A percentile compares a stretch with the other conserved stretches of the same genome.
These are phyloP conservation scores for Odocoileus virginianus DNA, from an alignment of 2,113 vertebrate species.

Conservation along the genomic window DNA sequence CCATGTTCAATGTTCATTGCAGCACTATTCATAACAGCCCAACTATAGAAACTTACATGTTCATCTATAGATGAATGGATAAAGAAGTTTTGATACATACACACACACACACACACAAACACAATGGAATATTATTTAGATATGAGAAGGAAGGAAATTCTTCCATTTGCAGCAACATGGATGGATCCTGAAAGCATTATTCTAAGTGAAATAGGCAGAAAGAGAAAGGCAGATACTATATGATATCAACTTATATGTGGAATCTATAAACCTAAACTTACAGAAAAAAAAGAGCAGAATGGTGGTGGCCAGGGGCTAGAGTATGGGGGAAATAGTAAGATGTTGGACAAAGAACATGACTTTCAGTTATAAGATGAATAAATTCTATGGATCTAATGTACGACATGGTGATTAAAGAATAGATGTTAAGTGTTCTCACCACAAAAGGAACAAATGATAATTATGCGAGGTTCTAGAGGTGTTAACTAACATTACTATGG, in stretches of 20 bases:
- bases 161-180: not conserved
- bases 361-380: not conserved
- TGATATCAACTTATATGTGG: not conserved
- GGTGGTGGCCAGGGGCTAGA: not conserved
- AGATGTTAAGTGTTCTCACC: not conserved
- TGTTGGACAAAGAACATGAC: not conserved
- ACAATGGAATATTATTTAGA: not conserved
- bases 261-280: not conserved
- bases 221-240: not conserved
- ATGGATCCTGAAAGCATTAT: not conserved
- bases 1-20: not conserved
- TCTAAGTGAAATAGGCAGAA: not conserved
- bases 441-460: not conserved
- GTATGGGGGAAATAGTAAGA: not conserved
- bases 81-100: not conserved
- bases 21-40: not conserved
- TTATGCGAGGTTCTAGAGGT: not conserved
- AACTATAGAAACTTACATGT: not conserved
- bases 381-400: not conserved
- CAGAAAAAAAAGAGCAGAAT: not conserved
- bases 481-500: not conserved
- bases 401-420: not conserved
- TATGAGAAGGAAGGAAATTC: not conserved
- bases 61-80: not conserved
- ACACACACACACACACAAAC: not conserved